phyloP scores from a whole-genome alignment of 1,140 invertebrate species.

The Sycophila sp. region DNA sequence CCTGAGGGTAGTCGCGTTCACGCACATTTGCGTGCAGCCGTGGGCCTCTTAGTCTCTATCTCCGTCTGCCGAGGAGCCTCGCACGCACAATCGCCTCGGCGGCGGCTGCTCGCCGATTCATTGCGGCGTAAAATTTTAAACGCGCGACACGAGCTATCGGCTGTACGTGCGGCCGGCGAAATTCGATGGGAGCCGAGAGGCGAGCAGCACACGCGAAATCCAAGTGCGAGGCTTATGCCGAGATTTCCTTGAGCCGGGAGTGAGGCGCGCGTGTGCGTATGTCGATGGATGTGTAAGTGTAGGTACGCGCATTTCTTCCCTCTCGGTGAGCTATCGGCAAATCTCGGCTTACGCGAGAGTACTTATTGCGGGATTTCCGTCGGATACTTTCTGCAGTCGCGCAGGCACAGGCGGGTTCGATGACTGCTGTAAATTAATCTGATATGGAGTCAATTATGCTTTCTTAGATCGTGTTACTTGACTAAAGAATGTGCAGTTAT shows the following conservation, averaged over 20 bases:
- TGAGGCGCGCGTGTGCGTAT: no score
- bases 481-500: no score
- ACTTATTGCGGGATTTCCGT: not conserved
- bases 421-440: not conserved
- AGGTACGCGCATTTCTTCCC: no score
- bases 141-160: slow-evolving; percentile 21
- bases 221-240: not conserved
- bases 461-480: no score
- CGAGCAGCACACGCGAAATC: not conserved
- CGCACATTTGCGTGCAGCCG: not conserved
- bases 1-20: not conserved
- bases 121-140: slow-evolving; percentile 43
- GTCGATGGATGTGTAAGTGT: no score
- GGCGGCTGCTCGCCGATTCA: slow-evolving; percentile 40
- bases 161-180: slow-evolving; percentile 16
- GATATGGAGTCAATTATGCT: no score
- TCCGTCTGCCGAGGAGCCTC: not conserved
- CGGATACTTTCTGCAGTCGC: not conserved
- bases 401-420: not conserved
- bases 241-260: slow-evolving; percentile 16
- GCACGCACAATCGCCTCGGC: slow-evolving; percentile 11
- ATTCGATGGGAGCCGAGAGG: slow-evolving; percentile 7
- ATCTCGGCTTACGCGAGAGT: not conserved
- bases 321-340: no score
- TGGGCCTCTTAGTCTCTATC: not conserved